Base-by-base conservation (phyloP, 2,888 invertebrate genomes). In the Aleiodes testaceus region DNA sequence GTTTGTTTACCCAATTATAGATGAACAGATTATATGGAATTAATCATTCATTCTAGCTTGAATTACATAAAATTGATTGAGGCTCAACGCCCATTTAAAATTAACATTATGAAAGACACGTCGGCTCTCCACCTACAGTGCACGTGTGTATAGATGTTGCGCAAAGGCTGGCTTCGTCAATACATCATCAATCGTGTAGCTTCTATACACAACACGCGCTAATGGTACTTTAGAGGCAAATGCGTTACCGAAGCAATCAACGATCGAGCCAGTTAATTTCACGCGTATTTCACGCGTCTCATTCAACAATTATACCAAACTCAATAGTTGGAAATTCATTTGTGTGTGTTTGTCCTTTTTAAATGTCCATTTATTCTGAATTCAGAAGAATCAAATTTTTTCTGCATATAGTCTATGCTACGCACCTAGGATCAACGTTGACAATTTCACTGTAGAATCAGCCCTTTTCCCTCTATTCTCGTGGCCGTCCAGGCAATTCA, bases 251-350 rank as follows among this genome's bases (percentile, higher is more conserved):
- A 77, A 79, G 78, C 79, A 83, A 83, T 81, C 79, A 76, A 77
- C 70, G 80, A 82, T 70, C 69, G 78, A 76, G 72, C 78, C 78
- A 77, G 81, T 84, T 87, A 85, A 87, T 87, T 87, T 87, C 85
- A 87, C 85, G 86, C 84, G 80, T 83, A 83, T 86, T 85, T 86
- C 86, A 84, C 84, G 81, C 84, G 79, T 80, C 80, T 81, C 78
- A 79, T 75, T 74, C 61, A 80, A 84, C 84, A 85, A 84, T 85
- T 82, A 84, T 84, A 84, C 79, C 4, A 84, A 72, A 53, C 45
- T 16, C 42, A 85, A 85, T 85, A 81, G 80, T 76, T 74, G 7
- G 73, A 80, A 82, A 85, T 83, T 85, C 83, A 83, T 81, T 81
- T n/a, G n/a, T n/a, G n/a, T n/a, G n/a, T n/a, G n/a, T n/a, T n/a